Evolutionary conservation across 1,140 invertebrate genomes (phyloP).

Genomic region (Cheumatopsyche charites): DNA sequence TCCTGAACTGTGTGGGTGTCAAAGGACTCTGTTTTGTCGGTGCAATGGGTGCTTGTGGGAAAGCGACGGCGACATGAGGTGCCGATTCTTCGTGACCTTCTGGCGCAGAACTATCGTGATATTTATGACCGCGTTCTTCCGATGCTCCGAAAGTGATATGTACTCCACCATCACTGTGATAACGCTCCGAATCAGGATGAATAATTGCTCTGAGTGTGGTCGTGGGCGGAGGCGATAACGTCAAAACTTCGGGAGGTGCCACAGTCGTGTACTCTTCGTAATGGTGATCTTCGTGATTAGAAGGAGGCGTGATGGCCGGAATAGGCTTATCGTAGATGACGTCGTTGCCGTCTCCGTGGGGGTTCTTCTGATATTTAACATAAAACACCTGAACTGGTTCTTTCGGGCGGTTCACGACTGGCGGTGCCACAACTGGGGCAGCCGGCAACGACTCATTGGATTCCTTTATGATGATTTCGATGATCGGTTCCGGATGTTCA

Average conservation of each 20-base stretch:
- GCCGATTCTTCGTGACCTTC: slow-evolving; percentile 65
- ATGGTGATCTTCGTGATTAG: slow-evolving; percentile 67
- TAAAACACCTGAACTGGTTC: slow-evolving; percentile 89
- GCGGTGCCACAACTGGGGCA: slow-evolving; percentile 63
- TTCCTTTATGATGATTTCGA: slow-evolving; percentile 90
- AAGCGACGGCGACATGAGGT: slow-evolving; percentile 64
- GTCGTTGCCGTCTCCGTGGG: slow-evolving; percentile 68
- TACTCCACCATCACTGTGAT: slow-evolving; percentile 75
- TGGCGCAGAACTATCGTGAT: slow-evolving; percentile 59
- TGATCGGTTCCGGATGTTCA: slow-evolving; percentile 85
- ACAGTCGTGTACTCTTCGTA: slow-evolving; percentile 59
- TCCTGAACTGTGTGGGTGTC: slow-evolving; percentile 39
- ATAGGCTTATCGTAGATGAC: slow-evolving; percentile 79
- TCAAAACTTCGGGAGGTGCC: slow-evolving; percentile 57
- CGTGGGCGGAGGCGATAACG: slow-evolving; percentile 63
- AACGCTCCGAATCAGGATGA: slow-evolving; percentile 80
- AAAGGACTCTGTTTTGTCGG: slow-evolving; percentile 50
- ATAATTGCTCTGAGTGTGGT: slow-evolving; percentile 84
- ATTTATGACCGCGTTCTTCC: slow-evolving; percentile 61
- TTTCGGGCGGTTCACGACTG: slow-evolving; percentile 67
- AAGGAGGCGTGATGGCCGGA: slow-evolving; percentile 71
- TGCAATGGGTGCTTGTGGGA: slow-evolving; percentile 57
- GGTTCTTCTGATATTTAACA: slow-evolving; percentile 85
- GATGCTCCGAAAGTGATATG: slow-evolving; percentile 72
- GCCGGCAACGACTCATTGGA: slow-evolving; percentile 80